A percentile compares a stretch with the other conserved stretches of the same genome.
Conservation (phyloP, 2,888 invertebrate genomes). For the Callosobruchus maculatus region DNA sequence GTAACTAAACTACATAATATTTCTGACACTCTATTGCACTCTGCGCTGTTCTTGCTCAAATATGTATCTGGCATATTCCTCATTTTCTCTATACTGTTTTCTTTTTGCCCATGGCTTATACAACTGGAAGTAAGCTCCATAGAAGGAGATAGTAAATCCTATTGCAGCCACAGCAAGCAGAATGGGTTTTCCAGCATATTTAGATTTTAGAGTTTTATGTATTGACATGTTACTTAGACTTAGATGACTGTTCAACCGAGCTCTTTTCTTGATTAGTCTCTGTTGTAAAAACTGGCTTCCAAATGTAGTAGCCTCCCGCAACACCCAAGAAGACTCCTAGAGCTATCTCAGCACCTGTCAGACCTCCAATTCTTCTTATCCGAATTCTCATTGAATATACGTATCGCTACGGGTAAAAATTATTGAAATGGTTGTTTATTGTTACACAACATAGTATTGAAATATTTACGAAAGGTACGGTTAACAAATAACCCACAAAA, state of each 20-base stretch:
- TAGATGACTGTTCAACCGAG: background rate
- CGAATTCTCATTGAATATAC: slow-evolving; percentile 25
- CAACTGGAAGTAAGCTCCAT: slow-evolving; percentile 20
- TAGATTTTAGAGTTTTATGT: slow-evolving; percentile 13
- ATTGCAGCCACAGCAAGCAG: slow-evolving; percentile 25
- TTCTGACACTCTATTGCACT: background rate
- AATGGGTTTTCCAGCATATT: slow-evolving; percentile 30
- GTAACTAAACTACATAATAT: background rate
- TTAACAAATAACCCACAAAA: too few species aligned
- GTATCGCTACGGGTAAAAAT: background rate
- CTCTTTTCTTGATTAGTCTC: slow-evolving; percentile 1
- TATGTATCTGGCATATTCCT: slow-evolving; percentile 20
- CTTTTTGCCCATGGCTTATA: slow-evolving; percentile 29
- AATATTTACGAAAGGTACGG: too few species aligned
- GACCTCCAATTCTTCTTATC: slow-evolving; percentile 38
- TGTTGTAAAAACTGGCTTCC: slow-evolving; percentile 42
- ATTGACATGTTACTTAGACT: slow-evolving; percentile 10
- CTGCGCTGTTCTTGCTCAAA: slow-evolving; percentile 13
- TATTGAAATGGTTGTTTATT: too few species aligned
- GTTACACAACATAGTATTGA: too few species aligned
- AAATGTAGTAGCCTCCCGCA: slow-evolving; percentile 45
- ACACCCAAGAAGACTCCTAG: slow-evolving; percentile 39
- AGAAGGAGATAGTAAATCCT: slow-evolving; percentile 23
- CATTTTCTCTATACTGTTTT: slow-evolving; percentile 11
- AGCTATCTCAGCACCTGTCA: slow-evolving; percentile 38